Evolutionary conservation across 2,113 vertebrate species (phyloP).

Genomic region (Nothocercus julius): DNA sequence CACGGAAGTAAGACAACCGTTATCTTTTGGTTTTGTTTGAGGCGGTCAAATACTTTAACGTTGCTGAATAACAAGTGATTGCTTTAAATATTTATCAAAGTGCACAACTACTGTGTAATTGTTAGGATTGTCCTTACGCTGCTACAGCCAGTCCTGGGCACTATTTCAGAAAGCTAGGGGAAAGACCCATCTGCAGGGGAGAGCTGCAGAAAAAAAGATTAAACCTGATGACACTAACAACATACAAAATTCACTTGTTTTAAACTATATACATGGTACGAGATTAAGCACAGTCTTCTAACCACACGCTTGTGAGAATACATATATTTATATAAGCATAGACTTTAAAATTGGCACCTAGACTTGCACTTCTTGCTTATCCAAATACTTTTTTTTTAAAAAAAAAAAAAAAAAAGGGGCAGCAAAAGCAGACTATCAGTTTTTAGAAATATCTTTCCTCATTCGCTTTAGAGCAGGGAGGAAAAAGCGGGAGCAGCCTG

Average conservation of each 20-base stretch:
- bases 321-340: fast-evolving
- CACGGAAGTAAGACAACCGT: background rate
- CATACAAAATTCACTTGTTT: background rate
- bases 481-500: background rate
- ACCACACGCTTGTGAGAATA: background rate
- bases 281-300: background rate
- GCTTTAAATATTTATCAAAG: background rate
- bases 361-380: background rate
- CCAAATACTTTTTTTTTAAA: background rate
- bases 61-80: background rate
- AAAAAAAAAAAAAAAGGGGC: background rate
- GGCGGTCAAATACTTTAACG: background rate
- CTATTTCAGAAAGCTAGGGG: background rate
- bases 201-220: background rate
- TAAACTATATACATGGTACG: background rate
- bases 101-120: background rate
- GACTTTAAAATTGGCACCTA: background rate
- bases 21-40: background rate
- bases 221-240: background rate
- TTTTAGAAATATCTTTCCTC: background rate
- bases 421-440: background rate
- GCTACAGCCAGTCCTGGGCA: background rate
- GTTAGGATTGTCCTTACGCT: background rate
- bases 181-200: background rate
- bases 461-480: background rate